phyloP scores from a whole-genome alignment of 2,797 vertebrate species.

The Martes flavigula region DNA sequence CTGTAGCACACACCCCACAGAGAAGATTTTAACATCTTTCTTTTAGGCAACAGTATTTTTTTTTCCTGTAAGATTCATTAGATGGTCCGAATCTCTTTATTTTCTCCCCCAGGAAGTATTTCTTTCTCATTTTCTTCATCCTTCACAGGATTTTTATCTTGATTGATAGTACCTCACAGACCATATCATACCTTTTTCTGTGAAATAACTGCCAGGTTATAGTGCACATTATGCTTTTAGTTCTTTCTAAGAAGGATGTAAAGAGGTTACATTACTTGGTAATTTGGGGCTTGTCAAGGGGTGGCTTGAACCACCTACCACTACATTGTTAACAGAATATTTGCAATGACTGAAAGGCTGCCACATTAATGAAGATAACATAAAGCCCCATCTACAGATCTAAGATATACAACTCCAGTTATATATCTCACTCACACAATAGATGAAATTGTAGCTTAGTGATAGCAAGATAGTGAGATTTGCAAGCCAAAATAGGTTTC shows the following conservation, averaged over 20 bases:
- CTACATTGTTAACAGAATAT: neutral
- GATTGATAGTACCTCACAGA: neutral
- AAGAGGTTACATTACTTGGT: neutral
- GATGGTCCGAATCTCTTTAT: neutral
- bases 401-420: constrained; percentile 34
- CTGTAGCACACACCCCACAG: neutral
- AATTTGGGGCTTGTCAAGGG: neutral
- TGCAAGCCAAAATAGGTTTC: constrained; percentile 40
- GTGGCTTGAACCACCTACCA: neutral
- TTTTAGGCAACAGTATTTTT: neutral
- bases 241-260: neutral
- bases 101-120: neutral
- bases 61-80: neutral
- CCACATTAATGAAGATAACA: neutral
- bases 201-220: neutral
- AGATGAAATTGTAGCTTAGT: neutral
- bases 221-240: neutral
- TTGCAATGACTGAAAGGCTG: neutral
- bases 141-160: neutral
- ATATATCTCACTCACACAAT: neutral
- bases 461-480: constrained; percentile 30
- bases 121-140: neutral
- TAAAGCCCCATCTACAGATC: neutral
- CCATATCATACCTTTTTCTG: neutral
- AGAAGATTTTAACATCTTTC: neutral